Evolutionary conservation across 2,113 vertebrate species (phyloP), one percentile per base, ranked within the genome.

Genomic region (Syrmaticus mikado): DNA sequence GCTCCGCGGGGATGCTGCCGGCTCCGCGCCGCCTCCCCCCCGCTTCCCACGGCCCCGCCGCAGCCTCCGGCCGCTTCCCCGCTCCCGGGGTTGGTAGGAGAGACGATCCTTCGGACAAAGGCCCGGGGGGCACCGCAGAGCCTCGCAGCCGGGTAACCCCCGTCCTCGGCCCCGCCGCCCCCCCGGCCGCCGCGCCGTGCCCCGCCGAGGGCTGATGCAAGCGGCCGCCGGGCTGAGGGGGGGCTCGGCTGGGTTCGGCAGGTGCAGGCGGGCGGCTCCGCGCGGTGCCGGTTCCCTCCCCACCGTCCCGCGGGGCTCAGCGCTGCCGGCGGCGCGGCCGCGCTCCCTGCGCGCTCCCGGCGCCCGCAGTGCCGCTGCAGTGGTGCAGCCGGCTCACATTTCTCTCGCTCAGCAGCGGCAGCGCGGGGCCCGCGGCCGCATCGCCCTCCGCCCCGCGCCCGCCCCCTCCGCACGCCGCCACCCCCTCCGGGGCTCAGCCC

Each of bases 341-440:
- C 73, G 66, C 73, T 65, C 67, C 73, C 67, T 64, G 85, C 81
- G 57, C 76, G 50, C 84, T 91, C 79, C 87, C 66, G 28, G 70
- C 71, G 86, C 87, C 85, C 87, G 91, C 95, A 96, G 92, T 87
- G 82, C 83, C 90, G 43, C 94, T 82, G 95, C 96, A 96, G 93
- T 85, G 96, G 83, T 91, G 94, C 95, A 92, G 92, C 88, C 82
- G 57, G 32, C 82, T 89, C 94, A 89, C 94, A 73, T 88, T 87
- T 71, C 94, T 68, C 86, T 73, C 91, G 79, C 87, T 89, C 95
- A 89, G 89, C 89, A 76, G 93, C 85, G 50, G 62, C 57, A 60
- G 32, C 70, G 24, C 62, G 25, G 84, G 58, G 52, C 84, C 77
- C 60, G 50, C n/a, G 83, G 77, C 72, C 71, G 72, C 65, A 76